phyloP scores from a whole-genome alignment of 92 coral and sea anemone species.

The Umimayanthus kanabou region DNA sequence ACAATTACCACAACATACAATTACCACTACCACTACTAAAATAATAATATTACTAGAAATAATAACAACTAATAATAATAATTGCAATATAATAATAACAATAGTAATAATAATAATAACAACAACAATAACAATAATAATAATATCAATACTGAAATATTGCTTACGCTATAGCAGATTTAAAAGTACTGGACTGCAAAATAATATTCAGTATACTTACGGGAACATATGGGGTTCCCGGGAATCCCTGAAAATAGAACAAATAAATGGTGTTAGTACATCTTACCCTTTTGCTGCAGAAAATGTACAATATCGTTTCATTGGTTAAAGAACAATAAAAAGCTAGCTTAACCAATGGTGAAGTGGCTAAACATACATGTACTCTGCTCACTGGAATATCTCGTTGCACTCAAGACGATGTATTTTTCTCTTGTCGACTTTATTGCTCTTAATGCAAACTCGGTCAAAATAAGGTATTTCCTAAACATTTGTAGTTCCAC shows the following conservation, averaged over 20 bases:
- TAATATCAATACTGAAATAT: too few relatives aligned
- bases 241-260: background rate
- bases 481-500: background rate
- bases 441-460: background rate
- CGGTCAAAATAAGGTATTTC: background rate
- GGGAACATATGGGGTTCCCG: background rate
- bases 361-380: background rate
- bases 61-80: too few relatives aligned
- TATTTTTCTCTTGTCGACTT: background rate
- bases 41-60: background rate
- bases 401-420: background rate
- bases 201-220: background rate
- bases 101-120: too few relatives aligned
- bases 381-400: too few relatives aligned
- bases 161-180: too few relatives aligned
- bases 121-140: too few relatives aligned
- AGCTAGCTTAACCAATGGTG: background rate
- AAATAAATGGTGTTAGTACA: background rate
- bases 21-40: background rate
- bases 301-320: too few relatives aligned
- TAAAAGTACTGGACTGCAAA: too few relatives aligned
- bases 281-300: background rate
- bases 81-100: too few relatives aligned
- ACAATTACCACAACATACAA: background rate
- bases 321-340: too few relatives aligned